Base-by-base conservation (phyloP, 2,888 invertebrate species). In the Parthenolecanium corni region DNA sequence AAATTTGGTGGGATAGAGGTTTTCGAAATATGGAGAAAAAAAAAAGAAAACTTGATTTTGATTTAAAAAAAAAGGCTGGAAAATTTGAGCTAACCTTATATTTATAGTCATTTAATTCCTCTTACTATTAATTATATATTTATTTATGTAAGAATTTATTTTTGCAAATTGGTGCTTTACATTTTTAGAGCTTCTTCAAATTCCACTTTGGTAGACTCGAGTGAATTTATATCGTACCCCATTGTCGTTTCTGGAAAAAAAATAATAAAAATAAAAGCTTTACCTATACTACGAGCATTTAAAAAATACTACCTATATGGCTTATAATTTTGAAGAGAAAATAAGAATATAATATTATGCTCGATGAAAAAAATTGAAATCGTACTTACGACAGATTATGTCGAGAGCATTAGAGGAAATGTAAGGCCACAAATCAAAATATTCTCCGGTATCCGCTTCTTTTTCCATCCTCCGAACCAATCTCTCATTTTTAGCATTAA, bases 401-500 rank as follows among this genome's bases (percentile, higher is more conserved):
- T 69, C 69, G 6, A 69, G 63, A 12, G 67, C 65, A 6, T 66
- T 65, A 12, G 64, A 52, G 3, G 67, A 65, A 47, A 69, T 66
- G 47, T 66, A 66, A 20, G 66, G 64, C 66, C 67, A 67, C 1
- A 68, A 16, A 54, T 68, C 67, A 36, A 68, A 68, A 16, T 52
- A 23, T 24, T 53, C 24, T 2, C 62, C 67, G 21, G 68, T 70
- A 0, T 65, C 68, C 9, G 67, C 61, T 65, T 71, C 69, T n/a
- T 64, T 62, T 56, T 68, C 68, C 38, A 78, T 68, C 20, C 70
- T 71, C 1, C 68, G 64, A 12, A 76, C 72, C 1, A 76, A 67
- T 40, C 68, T 65, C n/a, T 71, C 68, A 12, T 74, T 72, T 57
- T 75, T 73, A 44, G 74, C 72, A 53, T 68, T 70, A 65, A 77